Conservation (phyloP, 2,888 invertebrate species). For the Ligdia adustata region DNA sequence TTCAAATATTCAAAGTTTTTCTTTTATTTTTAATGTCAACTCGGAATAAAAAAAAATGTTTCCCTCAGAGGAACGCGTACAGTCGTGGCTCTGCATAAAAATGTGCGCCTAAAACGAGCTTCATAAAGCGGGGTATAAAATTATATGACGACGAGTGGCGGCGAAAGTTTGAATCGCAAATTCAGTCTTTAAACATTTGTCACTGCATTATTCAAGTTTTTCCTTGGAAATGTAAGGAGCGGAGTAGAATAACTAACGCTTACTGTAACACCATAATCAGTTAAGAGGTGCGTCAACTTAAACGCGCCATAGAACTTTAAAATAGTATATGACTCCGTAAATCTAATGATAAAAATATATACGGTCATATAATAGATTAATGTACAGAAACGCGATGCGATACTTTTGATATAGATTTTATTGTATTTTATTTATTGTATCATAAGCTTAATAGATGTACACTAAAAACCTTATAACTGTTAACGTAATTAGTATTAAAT, state of each 20-base stretch:
- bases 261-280: no score
- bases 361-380: no score
- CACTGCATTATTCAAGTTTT: conserved; percentile 52
- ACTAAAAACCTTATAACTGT: no score
- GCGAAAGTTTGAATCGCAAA: conserved; percentile 41
- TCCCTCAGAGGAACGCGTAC: conserved; percentile 25
- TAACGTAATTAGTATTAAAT: no score
- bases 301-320: no score
- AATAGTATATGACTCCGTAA: no score
- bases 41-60: conserved; percentile 28
- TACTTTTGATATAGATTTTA: no score
- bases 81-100: conserved; percentile 36
- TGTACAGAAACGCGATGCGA: no score
- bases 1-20: conserved; percentile 10
- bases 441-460: no score
- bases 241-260: conserved; percentile 53
- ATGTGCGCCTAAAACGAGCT: conserved; percentile 31
- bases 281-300: no score
- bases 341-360: no score
- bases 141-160: conserved; percentile 36
- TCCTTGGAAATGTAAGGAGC: conserved; percentile 34
- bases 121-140: conserved; percentile 39
- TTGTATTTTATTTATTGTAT: no score
- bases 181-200: conserved; percentile 47
- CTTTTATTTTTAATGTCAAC: conserved; percentile 28